Evolutionary conservation across 1,140 invertebrate genomes (phyloP), one percentile per base, ranked within the genome.

Genomic region (Glossosoma conforme): DNA sequence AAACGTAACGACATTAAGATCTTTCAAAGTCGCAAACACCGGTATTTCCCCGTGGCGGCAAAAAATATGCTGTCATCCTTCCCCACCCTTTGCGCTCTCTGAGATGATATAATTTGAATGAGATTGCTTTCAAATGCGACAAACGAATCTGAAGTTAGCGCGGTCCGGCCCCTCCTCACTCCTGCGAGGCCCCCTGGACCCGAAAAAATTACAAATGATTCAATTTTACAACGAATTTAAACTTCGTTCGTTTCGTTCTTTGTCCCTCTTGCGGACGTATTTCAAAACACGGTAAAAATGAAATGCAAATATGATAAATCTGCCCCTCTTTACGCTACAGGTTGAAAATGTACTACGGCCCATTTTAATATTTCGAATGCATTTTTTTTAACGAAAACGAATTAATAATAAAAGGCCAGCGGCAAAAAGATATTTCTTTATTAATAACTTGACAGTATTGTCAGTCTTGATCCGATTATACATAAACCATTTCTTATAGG

Each of bases 151-250:
- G 11, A 38, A 19, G 10, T 10, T 15, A 17, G 36, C 17, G 13
- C 6, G 11, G 36, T 38, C 36, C 9, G 10, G 14, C 15, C n/a
- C 18, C 18, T 19, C 24, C 6, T 6, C n/a, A n/a, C n/a, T n/a
- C n/a, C n/a, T n/a, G n/a, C n/a, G n/a, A n/a, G n/a, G n/a, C n/a
- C 36, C 36, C 36, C 15, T 9, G 18, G 11, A 38, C 36, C 14
- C 20, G 13, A 41, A 41, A 49, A 49, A 20, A 36, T n/a, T 37
- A 49, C 36, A 49, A 49, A 40, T 28, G 36, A 41, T 49, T 30
- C 36, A 49, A 49, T 49, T 49, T 38, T 13, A 48, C 24, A 18
- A n/a, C 19, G 45, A 48, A 48, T 38, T 48, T 49, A 40, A 49
- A 49, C 24, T 18, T 36, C 36, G 14, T 18, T 38, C 18, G 19